Percentiles rank a stretch among this genome's conserved stretches.
These are phyloP conservation scores for Osmoderma eremita DNA, from an alignment of 2,888 invertebrate species.

Conservation along the genomic window DNA sequence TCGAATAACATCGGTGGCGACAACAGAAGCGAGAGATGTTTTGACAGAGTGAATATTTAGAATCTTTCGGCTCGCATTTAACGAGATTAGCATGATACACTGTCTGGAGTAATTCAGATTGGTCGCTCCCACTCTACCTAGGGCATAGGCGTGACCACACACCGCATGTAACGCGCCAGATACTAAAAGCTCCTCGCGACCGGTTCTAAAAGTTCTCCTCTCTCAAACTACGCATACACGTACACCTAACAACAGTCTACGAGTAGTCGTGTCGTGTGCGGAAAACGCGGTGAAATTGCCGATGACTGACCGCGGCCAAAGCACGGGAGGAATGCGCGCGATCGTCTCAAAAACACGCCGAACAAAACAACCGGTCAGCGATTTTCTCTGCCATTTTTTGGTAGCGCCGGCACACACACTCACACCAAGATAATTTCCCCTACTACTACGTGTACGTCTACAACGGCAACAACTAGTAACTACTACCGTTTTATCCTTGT, in stretches of 20 bases:
- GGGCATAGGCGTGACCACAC: slow-evolving; percentile 60
- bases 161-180: slow-evolving; percentile 43
- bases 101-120: slow-evolving; percentile 63
- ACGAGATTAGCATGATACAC: slow-evolving; percentile 62
- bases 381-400: slow-evolving; percentile 61
- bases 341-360: slow-evolving; percentile 22
- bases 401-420: slow-evolving; percentile 48
- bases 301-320: not conserved
- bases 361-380: slow-evolving; percentile 46
- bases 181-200: slow-evolving; percentile 12
- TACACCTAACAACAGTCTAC: slow-evolving; percentile 59
- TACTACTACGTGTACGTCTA: slow-evolving; percentile 23
- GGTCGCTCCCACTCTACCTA: slow-evolving; percentile 63
- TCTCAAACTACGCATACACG: slow-evolving; percentile 1
- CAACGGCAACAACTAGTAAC: too few species aligned
- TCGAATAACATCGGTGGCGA: slow-evolving; percentile 40
- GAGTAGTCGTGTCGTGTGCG: slow-evolving; percentile 7
- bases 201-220: not conserved
- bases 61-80: slow-evolving; percentile 62
- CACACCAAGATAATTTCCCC: slow-evolving; percentile 14
- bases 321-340: too few species aligned
- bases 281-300: slow-evolving; percentile 54
- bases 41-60: slow-evolving; percentile 65
- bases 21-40: slow-evolving; percentile 62
- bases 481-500: slow-evolving; percentile 27